phyloP scores from a whole-genome alignment of 2,888 invertebrate species.

The Troilus luridus region DNA sequence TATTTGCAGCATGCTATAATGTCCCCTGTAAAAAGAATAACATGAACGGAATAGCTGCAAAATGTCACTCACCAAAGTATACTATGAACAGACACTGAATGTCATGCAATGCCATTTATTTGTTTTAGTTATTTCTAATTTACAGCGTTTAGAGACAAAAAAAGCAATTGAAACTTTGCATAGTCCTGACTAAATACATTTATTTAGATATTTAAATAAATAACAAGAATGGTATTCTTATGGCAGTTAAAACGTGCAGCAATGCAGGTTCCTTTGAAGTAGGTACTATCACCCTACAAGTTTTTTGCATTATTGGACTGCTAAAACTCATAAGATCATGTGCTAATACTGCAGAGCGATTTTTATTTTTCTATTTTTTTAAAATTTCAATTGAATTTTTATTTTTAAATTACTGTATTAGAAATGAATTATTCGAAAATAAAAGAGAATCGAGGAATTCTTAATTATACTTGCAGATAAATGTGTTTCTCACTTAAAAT shows the following conservation, averaged over 20 bases:
- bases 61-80: not conserved
- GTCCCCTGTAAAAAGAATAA: too few species aligned
- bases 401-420: not conserved
- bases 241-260: not conserved
- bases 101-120: not conserved
- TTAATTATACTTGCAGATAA: not conserved
- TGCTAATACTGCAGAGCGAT: not conserved
- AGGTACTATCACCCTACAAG: not conserved
- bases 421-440: not conserved
- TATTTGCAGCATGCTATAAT: too few species aligned
- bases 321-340: not conserved
- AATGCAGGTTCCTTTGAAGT: not conserved
- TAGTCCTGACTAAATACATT: not conserved
- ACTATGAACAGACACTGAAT: not conserved
- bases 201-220: not conserved
- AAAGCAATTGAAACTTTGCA: not conserved
- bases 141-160: not conserved
- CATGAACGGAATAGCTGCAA: not conserved
- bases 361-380: too few species aligned
- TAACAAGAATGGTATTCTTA: not conserved
- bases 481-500: not conserved
- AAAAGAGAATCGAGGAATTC: not conserved
- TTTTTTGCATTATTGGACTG: not conserved
- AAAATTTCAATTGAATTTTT: too few species aligned
- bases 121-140: not conserved